Evolutionary conservation across 2,797 vertebrate genomes (phyloP), one percentile per base, ranked within the genome.

Genomic region (Mormyrus proboscirostris): DNA sequence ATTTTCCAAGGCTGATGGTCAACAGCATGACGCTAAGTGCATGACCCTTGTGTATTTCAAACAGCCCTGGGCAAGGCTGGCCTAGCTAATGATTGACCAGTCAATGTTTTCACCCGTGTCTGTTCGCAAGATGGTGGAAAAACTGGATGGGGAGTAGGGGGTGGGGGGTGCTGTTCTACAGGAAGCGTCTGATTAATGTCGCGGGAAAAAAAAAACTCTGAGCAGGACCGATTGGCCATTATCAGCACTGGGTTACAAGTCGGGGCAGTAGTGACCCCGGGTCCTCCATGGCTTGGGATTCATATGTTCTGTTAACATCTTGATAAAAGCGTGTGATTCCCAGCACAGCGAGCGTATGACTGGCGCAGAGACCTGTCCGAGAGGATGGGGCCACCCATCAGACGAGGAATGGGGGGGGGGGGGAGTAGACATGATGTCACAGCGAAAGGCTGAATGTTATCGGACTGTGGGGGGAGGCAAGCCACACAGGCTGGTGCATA

Each of bases 11-110:
- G 90, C 49, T 90, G 76, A 62, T 51, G 89, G 86, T 89, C 59
- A 73, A 88, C 82, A 55, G 87, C 88, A 14, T n/a, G 41, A 2
- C 90, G 50, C 49, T 57, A 49, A 88, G 91, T 33, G 2, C 8
- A 51, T 62, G 65, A 90, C 38, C 84, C 29, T 91, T 91, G 90
- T 92, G 89, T 92, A 89, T 92, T 91, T 88, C 51, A 88, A 91
- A 92, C 89, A 89, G 91, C 91, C 89, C 76, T 59, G 89, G 90
- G 90, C 87, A 50, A 93, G 86, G 86, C 91, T 92, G 90, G 91
- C 82, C 91, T 92, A 90, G 93, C 90, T 94, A 94, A 95, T 95
- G 91, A 94, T 95, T 95, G 90, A 95, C 94, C 92, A 92, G 94
- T 90, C 91, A 90, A 90, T 82, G 53, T 91, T 83, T 90, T 94